Base-by-base conservation (phyloP, 2,113 vertebrate genomes). In the Chinchilla lanigera region DNA sequence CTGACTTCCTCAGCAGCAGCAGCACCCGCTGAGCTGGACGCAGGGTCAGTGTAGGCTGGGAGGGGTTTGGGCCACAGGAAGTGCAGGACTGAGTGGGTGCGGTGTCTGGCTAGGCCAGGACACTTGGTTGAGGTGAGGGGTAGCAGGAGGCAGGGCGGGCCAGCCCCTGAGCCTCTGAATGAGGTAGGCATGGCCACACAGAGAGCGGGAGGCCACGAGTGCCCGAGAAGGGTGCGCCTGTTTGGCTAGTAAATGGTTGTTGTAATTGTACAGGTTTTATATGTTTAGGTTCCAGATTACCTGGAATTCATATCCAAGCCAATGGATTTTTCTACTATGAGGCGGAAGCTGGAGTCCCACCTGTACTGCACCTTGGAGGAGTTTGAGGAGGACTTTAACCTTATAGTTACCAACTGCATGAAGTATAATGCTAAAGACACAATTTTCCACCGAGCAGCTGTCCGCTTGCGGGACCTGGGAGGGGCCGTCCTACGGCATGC, bases 311-410 rank as follows among this genome's bases (percentile, higher is more conserved):
- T 99, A 98, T 99, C 98, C 98, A 99, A 99, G 97, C 99, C 99
- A 97, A 99, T 99, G 99, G 99, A 99, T 99, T 99, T 99, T 99
- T 99, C 99, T 98, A 99, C 99, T 94, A 99, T 99, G 99, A 99
- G 99, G 97, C 98, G 98, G 97, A 99, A 99, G 98, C 98, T 99
- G 98, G 99, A 99, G 97, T 99, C 98, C 95, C 99, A 99, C 93
- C 98, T 98, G 93, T 99, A 99, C 98, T 97, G 95, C 98, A 99
- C 99, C 14, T 98, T 99, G 98, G 98, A 99, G 95, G 99, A 99
- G 90, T 99, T 99, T 98, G 99, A 99, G 98, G 98, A 98, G 20
- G 99, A 99, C 98, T 99, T 99, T 98, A 99, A 99, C 98, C 99
- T 99, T 97, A 99, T 99, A 99, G 99, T 99, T 98, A 99, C 99